Conservation (phyloP, 2,797 vertebrate genomes). For the Smutsia temminckii region DNA sequence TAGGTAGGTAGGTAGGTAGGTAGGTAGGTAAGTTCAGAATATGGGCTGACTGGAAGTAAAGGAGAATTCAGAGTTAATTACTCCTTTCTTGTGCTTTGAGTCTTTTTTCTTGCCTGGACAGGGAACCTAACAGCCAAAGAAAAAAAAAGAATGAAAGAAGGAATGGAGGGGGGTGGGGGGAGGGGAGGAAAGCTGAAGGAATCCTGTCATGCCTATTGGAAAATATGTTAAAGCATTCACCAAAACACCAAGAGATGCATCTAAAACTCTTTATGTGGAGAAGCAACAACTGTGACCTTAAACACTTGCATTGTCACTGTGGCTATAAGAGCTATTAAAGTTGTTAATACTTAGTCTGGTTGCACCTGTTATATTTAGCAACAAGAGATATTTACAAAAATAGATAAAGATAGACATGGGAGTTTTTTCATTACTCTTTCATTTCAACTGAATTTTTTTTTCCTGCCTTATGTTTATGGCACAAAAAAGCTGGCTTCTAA, state of each 20-base stretch:
- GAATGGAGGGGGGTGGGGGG: too few relatives aligned
- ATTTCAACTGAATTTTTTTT: conserved; percentile 21
- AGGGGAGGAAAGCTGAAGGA: too few relatives aligned
- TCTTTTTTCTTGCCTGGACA: background rate
- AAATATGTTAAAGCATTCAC: background rate
- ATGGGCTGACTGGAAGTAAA: background rate
- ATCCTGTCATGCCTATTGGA: background rate
- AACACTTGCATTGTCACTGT: background rate
- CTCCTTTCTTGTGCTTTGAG: background rate
- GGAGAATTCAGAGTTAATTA: background rate
- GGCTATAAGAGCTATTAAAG: background rate
- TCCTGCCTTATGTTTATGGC: background rate
- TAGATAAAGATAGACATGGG: background rate
- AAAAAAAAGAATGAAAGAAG: background rate
- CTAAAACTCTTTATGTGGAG: background rate
- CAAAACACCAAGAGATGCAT: background rate
- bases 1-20: background rate
- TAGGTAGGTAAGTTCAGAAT: background rate
- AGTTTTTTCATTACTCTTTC: background rate
- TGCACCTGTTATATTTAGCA: background rate
- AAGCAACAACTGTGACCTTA: background rate
- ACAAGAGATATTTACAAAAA: conserved; percentile 25
- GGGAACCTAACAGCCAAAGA: background rate
- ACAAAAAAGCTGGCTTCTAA: background rate
- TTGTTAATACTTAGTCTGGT: background rate